A percentile compares a stretch with the other conserved stretches of the same genome.
Evolutionary conservation across 1,140 invertebrate genomes (phyloP).

Genomic region (Philotrypesis tridentata): DNA sequence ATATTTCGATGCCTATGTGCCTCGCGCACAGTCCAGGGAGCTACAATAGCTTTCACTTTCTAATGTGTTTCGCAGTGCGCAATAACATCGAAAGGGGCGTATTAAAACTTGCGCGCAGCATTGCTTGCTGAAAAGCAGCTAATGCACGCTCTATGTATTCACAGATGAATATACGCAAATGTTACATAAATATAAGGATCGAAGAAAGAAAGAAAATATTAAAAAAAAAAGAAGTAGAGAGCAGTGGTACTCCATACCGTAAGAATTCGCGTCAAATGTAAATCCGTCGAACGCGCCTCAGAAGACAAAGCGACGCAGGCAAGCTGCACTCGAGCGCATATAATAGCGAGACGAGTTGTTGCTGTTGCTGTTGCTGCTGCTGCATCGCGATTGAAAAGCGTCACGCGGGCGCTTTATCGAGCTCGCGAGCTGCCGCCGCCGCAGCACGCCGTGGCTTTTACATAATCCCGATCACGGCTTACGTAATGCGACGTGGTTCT

Average conservation of each 20-base stretch:
- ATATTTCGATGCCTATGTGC: not conserved
- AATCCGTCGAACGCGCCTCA: not conserved
- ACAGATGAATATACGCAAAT: conserved; percentile 20
- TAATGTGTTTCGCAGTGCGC: not conserved
- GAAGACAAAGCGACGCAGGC: not conserved
- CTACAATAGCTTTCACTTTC: not conserved
- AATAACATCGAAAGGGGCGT: not conserved
- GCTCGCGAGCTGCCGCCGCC: not conserved
- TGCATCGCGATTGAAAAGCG: conserved; percentile 31
- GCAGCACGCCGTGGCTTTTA: conserved; percentile 16
- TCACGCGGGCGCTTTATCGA: conserved; percentile 31
- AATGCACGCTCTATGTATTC: no score
- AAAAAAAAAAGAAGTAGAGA: no score
- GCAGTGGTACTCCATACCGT: not conserved
- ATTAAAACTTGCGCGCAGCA: no score
- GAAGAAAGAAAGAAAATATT: no score
- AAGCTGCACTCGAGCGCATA: not conserved
- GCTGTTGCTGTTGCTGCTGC: no score
- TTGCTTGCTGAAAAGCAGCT: no score
- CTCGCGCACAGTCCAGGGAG: no score
- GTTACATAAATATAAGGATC: no score
- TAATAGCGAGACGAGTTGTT: not conserved
- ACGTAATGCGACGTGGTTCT: conserved; percentile 26
- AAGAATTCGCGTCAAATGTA: not conserved
- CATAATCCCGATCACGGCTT: conserved; percentile 31